A percentile compares a stretch with the other conserved stretches of the same genome.
Conservation (phyloP, 2,888 invertebrate genomes). For the Nematopogon swammerdamellus region DNA sequence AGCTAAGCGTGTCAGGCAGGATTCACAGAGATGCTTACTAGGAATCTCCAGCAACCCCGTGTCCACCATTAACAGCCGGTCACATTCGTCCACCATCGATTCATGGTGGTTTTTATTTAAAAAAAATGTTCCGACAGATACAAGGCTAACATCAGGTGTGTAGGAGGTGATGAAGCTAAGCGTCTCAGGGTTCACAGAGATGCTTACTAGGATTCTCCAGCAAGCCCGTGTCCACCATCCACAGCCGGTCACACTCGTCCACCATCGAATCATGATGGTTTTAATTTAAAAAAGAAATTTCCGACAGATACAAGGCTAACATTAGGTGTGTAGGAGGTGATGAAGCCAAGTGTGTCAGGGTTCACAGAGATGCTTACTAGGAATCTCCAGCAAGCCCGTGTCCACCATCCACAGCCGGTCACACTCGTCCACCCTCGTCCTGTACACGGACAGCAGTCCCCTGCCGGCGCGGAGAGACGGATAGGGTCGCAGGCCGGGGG, state of each 20-base stretch:
- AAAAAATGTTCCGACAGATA: no score
- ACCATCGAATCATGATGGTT: no score
- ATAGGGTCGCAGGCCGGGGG: slow-evolving; percentile 34
- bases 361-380: slow-evolving; percentile 36
- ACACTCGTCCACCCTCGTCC: slow-evolving; percentile 68
- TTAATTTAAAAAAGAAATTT: no score
- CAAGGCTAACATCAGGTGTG: no score
- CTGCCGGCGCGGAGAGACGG: slow-evolving; percentile 22
- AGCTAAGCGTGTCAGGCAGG: no score
- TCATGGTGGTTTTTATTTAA: no score
- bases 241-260: no score
- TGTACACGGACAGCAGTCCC: slow-evolving; percentile 64
- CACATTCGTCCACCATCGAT: no score
- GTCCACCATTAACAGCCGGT: slow-evolving; percentile 70
- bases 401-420: slow-evolving; percentile 78
- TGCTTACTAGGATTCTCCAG: slow-evolving; percentile 53
- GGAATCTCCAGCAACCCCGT: slow-evolving; percentile 60
- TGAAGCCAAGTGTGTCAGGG: no score
- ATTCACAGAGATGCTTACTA: slow-evolving; percentile 24
- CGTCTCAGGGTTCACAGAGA: neutral
- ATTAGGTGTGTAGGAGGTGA: no score
- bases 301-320: no score
- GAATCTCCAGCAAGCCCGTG: slow-evolving; percentile 67
- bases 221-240: slow-evolving; percentile 66
- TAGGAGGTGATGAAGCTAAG: no score